These are phyloP conservation scores for Lasioglossum oenotherae DNA, from an alignment of 2,888 invertebrate species.

Conservation along the genomic window DNA sequence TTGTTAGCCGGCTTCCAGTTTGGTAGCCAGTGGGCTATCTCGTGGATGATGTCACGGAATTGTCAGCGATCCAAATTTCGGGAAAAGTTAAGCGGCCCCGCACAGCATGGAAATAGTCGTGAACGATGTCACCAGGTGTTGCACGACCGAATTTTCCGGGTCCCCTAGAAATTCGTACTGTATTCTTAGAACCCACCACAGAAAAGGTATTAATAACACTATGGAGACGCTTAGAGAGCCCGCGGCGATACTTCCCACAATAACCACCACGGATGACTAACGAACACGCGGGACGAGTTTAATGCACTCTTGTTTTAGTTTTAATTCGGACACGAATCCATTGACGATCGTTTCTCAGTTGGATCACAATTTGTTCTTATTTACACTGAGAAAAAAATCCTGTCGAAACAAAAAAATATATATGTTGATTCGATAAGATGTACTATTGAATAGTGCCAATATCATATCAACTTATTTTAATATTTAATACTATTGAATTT, in stretches of 20 bases:
- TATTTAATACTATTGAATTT: too few species aligned
- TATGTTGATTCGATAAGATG: too few species aligned
- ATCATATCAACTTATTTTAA: too few species aligned
- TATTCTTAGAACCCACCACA: conserved; percentile 44
- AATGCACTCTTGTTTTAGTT: neutral
- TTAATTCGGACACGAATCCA: neutral
- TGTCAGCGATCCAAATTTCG: conserved; percentile 47
- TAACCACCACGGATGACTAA: neutral
- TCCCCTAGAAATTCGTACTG: conserved; percentile 27
- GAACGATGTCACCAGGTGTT: conserved; percentile 60
- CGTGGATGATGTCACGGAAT: conserved; percentile 37
- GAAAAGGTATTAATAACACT: conserved; percentile 35
- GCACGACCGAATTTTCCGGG: conserved; percentile 10
- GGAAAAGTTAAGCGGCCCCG: conserved; percentile 30
- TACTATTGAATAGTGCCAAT: too few species aligned
- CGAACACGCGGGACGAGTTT: neutral
- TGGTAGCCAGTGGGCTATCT: neutral
- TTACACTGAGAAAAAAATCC: too few species aligned
- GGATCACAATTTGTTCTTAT: neutral
- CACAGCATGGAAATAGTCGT: conserved; percentile 48
- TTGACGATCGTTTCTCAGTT: neutral
- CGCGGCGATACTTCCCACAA: neutral
- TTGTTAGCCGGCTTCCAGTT: conserved; percentile 29
- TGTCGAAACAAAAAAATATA: too few species aligned
- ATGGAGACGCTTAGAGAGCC: neutral